Evolutionary conservation across 2,113 vertebrate species (phyloP), one percentile per base, ranked within the genome.

Genomic region (Salvator merianae): DNA sequence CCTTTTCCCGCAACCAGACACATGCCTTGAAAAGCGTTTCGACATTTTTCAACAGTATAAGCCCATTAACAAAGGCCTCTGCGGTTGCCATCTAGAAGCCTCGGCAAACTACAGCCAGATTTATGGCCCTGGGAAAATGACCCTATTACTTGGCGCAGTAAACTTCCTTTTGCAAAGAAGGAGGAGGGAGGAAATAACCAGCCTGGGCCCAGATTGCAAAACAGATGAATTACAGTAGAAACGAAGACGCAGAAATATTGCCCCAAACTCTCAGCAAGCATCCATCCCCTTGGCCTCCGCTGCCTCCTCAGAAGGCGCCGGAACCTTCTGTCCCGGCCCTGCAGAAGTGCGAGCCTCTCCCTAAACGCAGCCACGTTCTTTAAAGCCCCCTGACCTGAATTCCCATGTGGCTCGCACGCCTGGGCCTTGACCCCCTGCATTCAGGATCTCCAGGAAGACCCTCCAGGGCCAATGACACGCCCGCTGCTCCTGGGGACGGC

Each of bases 101-200:
- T 88, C 84, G 22, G 85, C 84, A 3, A 69, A 82, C 84, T 74
- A 47, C 2, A 0, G 86, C 20, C 34, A 59, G 82, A 91, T 92
- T 88, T 82, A 87, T 53, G 40, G 63, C 38, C 76, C 76, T 73
- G 69, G 83, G 87, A 90, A 91, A 84, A 87, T 1, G 83, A 90
- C 86, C 94, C 93, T 79, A 86, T 91, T 88, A 81, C 87, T 83
- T 77, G 84, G 79, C 26, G 69, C 90, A 80, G 78, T 72, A 63
- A 92, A 84, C 85, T 90, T 84, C 89, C 85, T 73, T 80, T 90
- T 70, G 47, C 85, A 68, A 63, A 28, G 14, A 24, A 20, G 6
- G 32, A 9, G 43, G 40, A 12, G 22, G 65, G 16, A 10, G 63
- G 16, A 63, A 34, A 68, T 34, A 40, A 55, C 28, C 0, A 28